A percentile compares a stretch with the other conserved stretches of the same genome.
Conservation (phyloP, 2,888 invertebrate genomes). For the Conops quadrifasciatus region DNA sequence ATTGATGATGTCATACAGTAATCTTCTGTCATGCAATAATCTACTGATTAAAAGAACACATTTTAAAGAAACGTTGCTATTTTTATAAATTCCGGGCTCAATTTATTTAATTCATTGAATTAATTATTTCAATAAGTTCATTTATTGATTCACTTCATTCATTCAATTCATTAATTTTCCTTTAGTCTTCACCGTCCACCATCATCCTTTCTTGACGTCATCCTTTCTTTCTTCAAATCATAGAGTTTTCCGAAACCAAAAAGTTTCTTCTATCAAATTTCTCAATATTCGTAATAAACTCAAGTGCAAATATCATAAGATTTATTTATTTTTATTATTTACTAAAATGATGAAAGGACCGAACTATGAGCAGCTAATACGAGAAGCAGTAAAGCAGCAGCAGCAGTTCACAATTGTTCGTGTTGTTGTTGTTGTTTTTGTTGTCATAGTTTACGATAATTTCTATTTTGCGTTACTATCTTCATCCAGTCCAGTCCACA, state of each 20-base stretch:
- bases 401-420: not conserved
- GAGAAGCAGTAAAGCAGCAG: not conserved
- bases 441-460: not conserved
- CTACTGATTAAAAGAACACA: too few species aligned
- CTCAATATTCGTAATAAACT: conserved; percentile 35
- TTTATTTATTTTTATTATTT: conserved; percentile 33
- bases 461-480: too few species aligned
- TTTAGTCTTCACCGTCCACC: too few species aligned
- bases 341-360: conserved; percentile 24
- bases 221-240: not conserved
- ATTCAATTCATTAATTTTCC: too few species aligned
- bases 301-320: conserved; percentile 25
- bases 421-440: not conserved
- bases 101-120: too few species aligned
- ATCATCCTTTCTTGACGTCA: not conserved
- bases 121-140: too few species aligned
- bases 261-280: not conserved
- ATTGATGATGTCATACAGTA: too few species aligned
- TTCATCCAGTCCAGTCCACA: not conserved
- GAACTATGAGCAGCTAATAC: not conserved
- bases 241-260: too few species aligned
- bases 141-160: too few species aligned
- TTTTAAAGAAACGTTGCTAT: too few species aligned
- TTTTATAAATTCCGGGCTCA: too few species aligned
- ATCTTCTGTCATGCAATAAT: conserved; percentile 29